Evolutionary conservation across 2,797 vertebrate genomes (phyloP).

Genomic region (Peromyscus attwateri): DNA sequence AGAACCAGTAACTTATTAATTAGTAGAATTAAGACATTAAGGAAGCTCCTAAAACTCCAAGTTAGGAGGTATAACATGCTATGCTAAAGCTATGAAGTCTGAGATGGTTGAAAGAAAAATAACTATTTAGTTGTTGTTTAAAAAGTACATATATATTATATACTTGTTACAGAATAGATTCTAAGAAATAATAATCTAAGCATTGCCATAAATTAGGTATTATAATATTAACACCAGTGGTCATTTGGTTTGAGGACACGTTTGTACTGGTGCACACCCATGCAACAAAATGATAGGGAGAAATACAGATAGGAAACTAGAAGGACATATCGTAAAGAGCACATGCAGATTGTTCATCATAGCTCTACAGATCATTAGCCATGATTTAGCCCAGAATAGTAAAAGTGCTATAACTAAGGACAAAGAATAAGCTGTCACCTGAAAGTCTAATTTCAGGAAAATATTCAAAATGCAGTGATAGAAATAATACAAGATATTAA

Average conservation of each 20-base stretch:
- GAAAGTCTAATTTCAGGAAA: constrained; percentile 46
- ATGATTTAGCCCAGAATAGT: background rate
- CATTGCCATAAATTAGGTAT: background rate
- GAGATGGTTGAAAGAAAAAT: constrained; percentile 3
- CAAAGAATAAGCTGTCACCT: background rate
- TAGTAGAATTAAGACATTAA: background rate
- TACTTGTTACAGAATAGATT: background rate
- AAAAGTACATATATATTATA: background rate
- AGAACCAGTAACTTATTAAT: background rate
- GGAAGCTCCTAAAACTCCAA: background rate
- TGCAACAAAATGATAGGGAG: background rate
- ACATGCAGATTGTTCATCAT: background rate
- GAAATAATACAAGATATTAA: background rate
- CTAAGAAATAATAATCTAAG: background rate
- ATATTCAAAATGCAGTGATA: background rate
- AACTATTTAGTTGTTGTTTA: background rate
- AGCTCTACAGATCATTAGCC: background rate
- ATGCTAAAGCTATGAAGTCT: background rate
- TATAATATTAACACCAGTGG: background rate
- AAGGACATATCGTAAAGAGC: background rate
- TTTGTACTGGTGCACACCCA: background rate
- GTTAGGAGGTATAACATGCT: background rate
- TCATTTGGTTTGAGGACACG: background rate
- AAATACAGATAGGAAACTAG: background rate
- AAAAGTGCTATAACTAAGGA: background rate